These are phyloP conservation scores for Planococcus citri DNA, from an alignment of 1,140 invertebrate species.

Conservation along the genomic window DNA sequence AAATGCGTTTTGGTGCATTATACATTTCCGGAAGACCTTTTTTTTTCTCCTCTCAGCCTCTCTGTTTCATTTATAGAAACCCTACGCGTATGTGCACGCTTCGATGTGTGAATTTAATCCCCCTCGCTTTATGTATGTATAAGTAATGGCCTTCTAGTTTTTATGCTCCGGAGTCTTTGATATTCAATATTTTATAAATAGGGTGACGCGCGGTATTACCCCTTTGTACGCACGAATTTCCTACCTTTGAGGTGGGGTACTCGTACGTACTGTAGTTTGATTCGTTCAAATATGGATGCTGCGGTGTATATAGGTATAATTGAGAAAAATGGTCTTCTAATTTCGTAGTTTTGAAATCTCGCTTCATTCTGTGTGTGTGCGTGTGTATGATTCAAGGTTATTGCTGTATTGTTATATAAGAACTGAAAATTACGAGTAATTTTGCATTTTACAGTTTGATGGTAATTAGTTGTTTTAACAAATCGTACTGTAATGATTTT, in stretches of 20 bases:
- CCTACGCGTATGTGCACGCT: neutral
- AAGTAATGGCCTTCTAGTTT: slow-evolving; percentile 2
- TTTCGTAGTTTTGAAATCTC: too few species aligned
- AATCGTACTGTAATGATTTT: too few species aligned
- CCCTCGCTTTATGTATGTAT: neutral
- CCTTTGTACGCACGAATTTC: neutral
- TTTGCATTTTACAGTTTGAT: too few species aligned
- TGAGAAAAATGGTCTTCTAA: neutral
- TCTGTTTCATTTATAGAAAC: neutral
- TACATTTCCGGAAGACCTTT: neutral
- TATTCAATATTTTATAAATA: slow-evolving; percentile 4
- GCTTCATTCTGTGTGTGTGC: too few species aligned
- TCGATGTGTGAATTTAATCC: neutral
- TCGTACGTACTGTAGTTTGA: neutral
- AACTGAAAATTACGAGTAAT: too few species aligned
- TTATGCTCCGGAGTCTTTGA: neutral
- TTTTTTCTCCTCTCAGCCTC: too few species aligned
- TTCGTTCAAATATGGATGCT: neutral
- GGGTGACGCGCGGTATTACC: neutral
- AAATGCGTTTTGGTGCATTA: slow-evolving; percentile 1
- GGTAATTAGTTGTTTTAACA: too few species aligned
- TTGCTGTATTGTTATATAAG: too few species aligned
- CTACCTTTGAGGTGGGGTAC: neutral
- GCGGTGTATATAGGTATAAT: too few species aligned
- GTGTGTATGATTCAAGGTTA: too few species aligned